Evolutionary conservation across 2,113 vertebrate species (phyloP).

Genomic region (Sinocyclocheilus grahami): DNA sequence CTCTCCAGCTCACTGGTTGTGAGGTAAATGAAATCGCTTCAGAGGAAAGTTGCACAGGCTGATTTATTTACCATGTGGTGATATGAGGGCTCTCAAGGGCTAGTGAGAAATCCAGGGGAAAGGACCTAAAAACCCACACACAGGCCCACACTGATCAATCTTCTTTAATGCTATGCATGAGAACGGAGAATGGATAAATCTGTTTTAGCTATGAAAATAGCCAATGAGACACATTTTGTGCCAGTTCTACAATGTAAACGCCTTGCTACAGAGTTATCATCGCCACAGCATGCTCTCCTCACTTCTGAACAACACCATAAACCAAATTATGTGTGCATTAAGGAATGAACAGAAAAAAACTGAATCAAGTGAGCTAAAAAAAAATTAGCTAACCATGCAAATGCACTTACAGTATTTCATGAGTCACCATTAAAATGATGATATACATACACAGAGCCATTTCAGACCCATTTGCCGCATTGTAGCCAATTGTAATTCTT

Average conservation of each 20-base stretch:
- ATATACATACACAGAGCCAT: slow-evolving; percentile 2
- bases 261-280: slow-evolving; percentile 2
- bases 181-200: slow-evolving; percentile 50
- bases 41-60: slow-evolving; percentile 61
- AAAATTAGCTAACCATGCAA: background rate
- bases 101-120: slow-evolving; percentile 66
- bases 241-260: slow-evolving; percentile 10
- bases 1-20: slow-evolving; percentile 56
- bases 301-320: slow-evolving; percentile 4
- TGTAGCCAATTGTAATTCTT: background rate
- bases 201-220: slow-evolving; percentile 46
- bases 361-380: background rate
- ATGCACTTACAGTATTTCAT: slow-evolving; percentile 3
- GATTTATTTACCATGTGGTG: slow-evolving; percentile 74
- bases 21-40: slow-evolving; percentile 71
- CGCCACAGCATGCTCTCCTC: background rate
- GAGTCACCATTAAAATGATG: background rate
- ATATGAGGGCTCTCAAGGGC: slow-evolving; percentile 61
- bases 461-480: background rate
- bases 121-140: slow-evolving; percentile 69
- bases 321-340: background rate
- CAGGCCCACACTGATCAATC: slow-evolving; percentile 65
- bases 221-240: slow-evolving; percentile 49
- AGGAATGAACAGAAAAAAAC: background rate
- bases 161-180: slow-evolving; percentile 66